Conservation (phyloP, 30 jellyfish, hydroid and myxozoan species). For the Hydra vulgaris region DNA sequence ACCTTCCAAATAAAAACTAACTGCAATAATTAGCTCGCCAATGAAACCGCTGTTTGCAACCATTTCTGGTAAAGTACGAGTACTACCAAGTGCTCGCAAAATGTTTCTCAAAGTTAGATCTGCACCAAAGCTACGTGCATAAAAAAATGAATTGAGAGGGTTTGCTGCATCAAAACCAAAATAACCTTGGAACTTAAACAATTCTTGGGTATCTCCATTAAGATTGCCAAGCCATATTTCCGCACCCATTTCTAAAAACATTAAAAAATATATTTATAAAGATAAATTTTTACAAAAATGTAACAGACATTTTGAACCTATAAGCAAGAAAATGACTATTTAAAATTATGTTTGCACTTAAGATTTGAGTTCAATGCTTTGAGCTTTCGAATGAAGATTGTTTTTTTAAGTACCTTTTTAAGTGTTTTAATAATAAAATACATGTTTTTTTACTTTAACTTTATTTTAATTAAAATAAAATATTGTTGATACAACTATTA, state of each 20-base stretch:
- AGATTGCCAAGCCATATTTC: conserved; percentile 59
- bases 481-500: no score
- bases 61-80: neutral
- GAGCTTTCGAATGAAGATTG: no score
- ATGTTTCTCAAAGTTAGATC: neutral
- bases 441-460: no score
- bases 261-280: no score
- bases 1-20: neutral
- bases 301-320: no score
- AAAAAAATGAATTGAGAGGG: conserved; percentile 37
- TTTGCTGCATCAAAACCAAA: conserved; percentile 36
- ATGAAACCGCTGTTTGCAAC: neutral
- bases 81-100: neutral
- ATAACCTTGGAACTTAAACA: conserved; percentile 13
- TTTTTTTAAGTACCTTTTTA: no score
- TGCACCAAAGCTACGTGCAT: conserved; percentile 15
- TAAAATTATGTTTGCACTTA: no score
- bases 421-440: no score
- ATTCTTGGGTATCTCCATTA: neutral
- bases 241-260: conserved; percentile 41
- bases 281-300: no score
- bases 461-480: no score
- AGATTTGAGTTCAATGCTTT: no score
- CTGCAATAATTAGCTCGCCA: neutral
- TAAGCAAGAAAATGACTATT: no score